A percentile compares a stretch with the other conserved stretches of the same genome.
Evolutionary conservation across 2,797 vertebrate genomes (phyloP).

Genomic region (Pseudotriccus pelzelni): DNA sequence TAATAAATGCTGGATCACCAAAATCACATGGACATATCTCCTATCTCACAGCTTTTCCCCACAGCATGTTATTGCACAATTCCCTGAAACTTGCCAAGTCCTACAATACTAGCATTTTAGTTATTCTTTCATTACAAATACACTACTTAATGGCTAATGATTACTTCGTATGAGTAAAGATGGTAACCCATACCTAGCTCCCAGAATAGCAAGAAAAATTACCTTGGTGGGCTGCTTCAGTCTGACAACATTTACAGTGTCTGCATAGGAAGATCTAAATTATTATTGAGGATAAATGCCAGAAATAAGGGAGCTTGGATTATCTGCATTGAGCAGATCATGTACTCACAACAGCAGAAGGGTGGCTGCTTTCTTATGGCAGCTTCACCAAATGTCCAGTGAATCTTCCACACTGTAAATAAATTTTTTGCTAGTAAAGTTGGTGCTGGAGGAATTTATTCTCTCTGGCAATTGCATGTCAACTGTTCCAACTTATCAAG

Average conservation of each 20-base stretch:
- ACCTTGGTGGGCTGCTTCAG: not conserved
- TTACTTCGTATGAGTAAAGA: not conserved
- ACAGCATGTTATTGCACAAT: not conserved
- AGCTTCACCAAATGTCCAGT: conserved; percentile 41
- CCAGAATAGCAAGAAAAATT: not conserved
- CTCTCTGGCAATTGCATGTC: not conserved
- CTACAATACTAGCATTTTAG: not conserved
- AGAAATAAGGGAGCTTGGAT: not conserved
- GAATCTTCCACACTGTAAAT: not conserved
- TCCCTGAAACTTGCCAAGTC: not conserved
- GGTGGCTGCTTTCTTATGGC: not conserved
- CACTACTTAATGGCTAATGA: not conserved
- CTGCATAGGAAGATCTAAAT: not conserved
- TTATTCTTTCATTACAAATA: not conserved
- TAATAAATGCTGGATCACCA: not conserved
- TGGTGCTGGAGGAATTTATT: not conserved
- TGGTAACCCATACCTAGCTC: not conserved
- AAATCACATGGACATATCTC: not conserved
- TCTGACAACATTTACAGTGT: not conserved
- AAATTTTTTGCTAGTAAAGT: not conserved
- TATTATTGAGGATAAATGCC: not conserved
- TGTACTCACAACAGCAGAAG: conserved; percentile 8
- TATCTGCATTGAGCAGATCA: not conserved
- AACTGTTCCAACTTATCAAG: not conserved
- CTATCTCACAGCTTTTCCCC: not conserved